Base-by-base conservation (phyloP, 2,797 vertebrate genomes). In the Melanotaenia trifasciata region DNA sequence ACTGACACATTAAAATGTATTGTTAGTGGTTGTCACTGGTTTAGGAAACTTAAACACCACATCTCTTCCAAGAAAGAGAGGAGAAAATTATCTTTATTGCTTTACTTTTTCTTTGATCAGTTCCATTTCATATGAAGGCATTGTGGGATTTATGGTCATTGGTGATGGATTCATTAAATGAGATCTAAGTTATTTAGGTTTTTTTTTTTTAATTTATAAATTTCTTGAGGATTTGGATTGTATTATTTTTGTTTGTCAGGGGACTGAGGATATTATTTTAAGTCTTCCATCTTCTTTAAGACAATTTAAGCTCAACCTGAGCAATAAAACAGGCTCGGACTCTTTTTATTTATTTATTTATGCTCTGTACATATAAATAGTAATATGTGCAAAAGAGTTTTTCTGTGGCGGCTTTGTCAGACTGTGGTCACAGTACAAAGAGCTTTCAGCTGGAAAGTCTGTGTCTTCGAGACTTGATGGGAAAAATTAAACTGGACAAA, bases 131-230 rank as follows among this genome's bases (percentile, higher is more conserved):
- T 47, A 67, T 80, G 64, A 69, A 40, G 9, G 2, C 36, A 5
- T 33, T 35, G 50, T 33, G 54, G 67, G 35, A 62, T 74, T 73
- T 13, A 51, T 28, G 67, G 71, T 79, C 70, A 86, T 72, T 38
- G 71, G 45, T 30, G 36, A 12, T 43, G 14, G 13, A 81, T 67
- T 72, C 80, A 67, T 32, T 80, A 40, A 79, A 70, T 74, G 45
- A 38, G 14, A 60, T 62, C 67, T 47, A 43, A 71, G 76, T 67
- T 58, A 72, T 74, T 86, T 81, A 40, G 74, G 67, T 30, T 30
- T 30, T 30, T 30, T 30, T 67, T 16, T 86, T 81, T 84, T 50
- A 75, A 80, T 87, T 71, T n/a, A 12, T 62, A 70, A 78, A 43
- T 24, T 54, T 70, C 58, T 51, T 22, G 67, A 59, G 43, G 53